Evolutionary conservation across 2,797 vertebrate species (phyloP).

Genomic region (Staurois parvus): DNA sequence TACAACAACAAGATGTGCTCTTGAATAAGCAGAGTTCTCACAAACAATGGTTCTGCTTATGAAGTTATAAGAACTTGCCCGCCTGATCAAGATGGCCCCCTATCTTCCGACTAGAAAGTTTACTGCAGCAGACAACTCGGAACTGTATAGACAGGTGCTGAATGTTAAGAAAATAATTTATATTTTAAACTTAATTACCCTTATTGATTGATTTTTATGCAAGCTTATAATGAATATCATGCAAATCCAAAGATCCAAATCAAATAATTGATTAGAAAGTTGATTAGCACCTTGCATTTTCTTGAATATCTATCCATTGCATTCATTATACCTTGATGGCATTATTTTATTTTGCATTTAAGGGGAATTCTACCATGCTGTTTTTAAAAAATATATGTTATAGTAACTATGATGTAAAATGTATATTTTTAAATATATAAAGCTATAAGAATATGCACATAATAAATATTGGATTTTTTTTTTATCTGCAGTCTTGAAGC

Average conservation of each 20-base stretch:
- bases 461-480: too few species aligned
- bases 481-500: too few species aligned
- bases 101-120: conserved; percentile 21
- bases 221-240: conserved; percentile 45
- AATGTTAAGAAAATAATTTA: background rate
- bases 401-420: too few species aligned
- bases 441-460: too few species aligned
- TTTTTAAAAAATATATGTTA: too few species aligned
- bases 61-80: background rate
- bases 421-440: too few species aligned
- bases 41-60: too few species aligned
- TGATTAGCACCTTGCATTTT: conserved; percentile 38
- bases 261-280: conserved; percentile 47
- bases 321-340: background rate
- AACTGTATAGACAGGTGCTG: conserved; percentile 37
- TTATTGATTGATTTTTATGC: conserved; percentile 50
- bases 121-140: background rate
- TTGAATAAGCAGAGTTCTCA: too few species aligned
- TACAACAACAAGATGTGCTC: too few species aligned
- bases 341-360: background rate
- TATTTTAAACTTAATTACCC: conserved; percentile 25
- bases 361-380: background rate
- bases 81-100: background rate
- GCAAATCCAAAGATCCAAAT: conserved; percentile 38
- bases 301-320: conserved; percentile 9